phyloP scores from a whole-genome alignment of 2,113 vertebrate genomes.

The Callospermophilus lateralis region DNA sequence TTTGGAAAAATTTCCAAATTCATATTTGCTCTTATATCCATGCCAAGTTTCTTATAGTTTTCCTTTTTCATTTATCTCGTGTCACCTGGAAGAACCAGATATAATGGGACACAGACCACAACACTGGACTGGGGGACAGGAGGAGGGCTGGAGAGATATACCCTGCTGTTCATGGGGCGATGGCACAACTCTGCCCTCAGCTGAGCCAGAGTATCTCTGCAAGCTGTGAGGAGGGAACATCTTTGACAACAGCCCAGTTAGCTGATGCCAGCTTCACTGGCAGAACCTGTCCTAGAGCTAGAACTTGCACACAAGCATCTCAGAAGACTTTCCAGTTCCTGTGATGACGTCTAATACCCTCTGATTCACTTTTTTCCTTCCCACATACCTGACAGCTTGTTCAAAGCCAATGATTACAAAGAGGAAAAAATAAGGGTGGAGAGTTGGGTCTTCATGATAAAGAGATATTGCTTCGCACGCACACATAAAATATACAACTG shows the following conservation, averaged over 20 bases:
- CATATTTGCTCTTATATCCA: neutral
- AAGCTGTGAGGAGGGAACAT: neutral
- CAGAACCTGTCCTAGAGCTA: neutral
- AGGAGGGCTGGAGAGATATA: neutral
- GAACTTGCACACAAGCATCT: neutral
- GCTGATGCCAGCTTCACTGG: neutral
- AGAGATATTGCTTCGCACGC: neutral
- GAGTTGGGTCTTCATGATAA: neutral
- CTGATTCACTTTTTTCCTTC: neutral
- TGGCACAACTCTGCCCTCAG: neutral
- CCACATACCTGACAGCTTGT: neutral
- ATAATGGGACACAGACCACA: neutral
- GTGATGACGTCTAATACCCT: too few species aligned
- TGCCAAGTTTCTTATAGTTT: neutral
- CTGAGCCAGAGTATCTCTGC: neutral
- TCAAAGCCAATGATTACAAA: slow-evolving; percentile 9
- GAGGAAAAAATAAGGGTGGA: neutral
- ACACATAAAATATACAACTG: neutral
- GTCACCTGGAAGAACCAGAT: neutral
- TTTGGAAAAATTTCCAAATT: neutral
- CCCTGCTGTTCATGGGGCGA: neutral
- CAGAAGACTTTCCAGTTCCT: neutral
- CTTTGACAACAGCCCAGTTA: neutral
- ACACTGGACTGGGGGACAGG: neutral
- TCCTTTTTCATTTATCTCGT: neutral